phyloP scores from a whole-genome alignment of 1,140 invertebrate genomes.

The Drosophila lowei region DNA sequence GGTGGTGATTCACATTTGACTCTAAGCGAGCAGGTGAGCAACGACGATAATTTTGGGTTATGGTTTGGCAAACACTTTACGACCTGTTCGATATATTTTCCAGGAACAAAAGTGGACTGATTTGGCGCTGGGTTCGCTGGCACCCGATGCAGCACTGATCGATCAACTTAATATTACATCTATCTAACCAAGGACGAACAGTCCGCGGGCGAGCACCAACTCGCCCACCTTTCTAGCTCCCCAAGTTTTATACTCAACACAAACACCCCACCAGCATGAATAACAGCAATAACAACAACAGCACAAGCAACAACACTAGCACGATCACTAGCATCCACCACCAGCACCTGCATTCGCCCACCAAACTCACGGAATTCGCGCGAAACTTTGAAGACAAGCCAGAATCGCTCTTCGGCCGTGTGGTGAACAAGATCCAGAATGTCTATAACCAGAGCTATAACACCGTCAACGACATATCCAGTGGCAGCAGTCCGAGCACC shows the following conservation, averaged over 20 bases:
- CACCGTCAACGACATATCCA: constrained; percentile 79
- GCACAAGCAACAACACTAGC: constrained; percentile 68
- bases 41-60: constrained; percentile 4
- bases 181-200: constrained; percentile 70
- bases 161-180: constrained; percentile 79
- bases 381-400: constrained; percentile 83
- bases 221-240: constrained; percentile 53
- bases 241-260: constrained; percentile 35
- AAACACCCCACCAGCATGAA: constrained; percentile 35
- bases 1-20: constrained; percentile 95
- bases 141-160: constrained; percentile 76
- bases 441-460: constrained; percentile 82
- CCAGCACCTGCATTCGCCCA: constrained; percentile 87
- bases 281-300: constrained; percentile 84
- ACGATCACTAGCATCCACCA: constrained; percentile 67
- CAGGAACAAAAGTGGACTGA: constrained; percentile 93
- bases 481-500: constrained; percentile 43
- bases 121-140: constrained; percentile 87
- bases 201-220: constrained; percentile 35
- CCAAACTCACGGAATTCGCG: constrained; percentile 90
- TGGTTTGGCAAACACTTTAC: not conserved
- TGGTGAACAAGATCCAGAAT: constrained; percentile 82
- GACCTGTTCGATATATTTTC: constrained; percentile 6
- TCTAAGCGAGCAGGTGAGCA: constrained; percentile 90
- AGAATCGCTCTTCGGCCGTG: constrained; percentile 74